Evolutionary conservation across 2,113 vertebrate species (phyloP).

Genomic region (Campylorhamphus procurvoides): DNA sequence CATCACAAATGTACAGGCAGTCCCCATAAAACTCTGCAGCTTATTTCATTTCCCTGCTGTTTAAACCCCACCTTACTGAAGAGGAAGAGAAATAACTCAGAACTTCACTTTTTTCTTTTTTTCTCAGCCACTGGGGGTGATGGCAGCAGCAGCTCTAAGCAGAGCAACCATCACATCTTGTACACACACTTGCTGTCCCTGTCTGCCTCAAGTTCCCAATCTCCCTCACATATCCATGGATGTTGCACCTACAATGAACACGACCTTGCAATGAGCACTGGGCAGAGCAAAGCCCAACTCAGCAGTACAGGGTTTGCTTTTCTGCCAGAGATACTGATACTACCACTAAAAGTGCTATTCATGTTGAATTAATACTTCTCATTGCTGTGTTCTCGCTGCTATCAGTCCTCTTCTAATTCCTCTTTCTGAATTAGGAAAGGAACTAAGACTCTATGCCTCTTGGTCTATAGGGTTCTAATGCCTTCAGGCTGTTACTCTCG

Average conservation of each 20-base stretch:
- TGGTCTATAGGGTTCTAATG: neutral
- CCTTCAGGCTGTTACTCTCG: neutral
- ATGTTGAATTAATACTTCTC: neutral
- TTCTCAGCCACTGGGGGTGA: neutral
- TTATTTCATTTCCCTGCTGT: neutral
- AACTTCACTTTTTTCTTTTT: neutral
- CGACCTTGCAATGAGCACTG: neutral
- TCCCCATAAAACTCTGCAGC: neutral
- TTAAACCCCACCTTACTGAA: neutral
- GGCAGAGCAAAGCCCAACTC: neutral
- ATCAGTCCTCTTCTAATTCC: too few relatives aligned
- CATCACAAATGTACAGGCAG: neutral
- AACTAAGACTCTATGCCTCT: neutral
- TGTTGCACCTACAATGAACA: neutral
- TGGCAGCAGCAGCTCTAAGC: neutral
- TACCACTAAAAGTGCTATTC: neutral
- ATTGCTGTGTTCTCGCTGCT: neutral
- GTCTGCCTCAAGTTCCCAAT: neutral
- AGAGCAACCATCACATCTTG: neutral
- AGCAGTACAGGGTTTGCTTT: neutral
- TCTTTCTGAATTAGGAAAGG: neutral
- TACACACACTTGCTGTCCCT: neutral
- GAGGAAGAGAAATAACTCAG: neutral
- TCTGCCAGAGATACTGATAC: neutral
- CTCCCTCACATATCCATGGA: neutral